Conservation (phyloP, 1,140 invertebrate genomes). For the Maniola jurtina region DNA sequence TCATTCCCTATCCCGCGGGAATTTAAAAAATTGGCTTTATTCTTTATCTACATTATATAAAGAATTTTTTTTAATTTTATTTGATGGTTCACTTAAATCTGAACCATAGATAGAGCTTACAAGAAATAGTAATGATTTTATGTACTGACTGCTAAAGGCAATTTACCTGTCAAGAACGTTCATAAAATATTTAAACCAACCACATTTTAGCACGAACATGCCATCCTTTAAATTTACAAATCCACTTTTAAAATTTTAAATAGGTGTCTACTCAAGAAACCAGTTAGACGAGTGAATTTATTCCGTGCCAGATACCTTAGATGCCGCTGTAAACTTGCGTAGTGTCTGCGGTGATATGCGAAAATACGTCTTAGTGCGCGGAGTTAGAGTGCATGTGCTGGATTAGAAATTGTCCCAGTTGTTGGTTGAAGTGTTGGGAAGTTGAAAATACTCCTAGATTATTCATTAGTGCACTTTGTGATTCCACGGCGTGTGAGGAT, state of each 20-base stretch:
- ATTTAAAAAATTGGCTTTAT: too few relatives aligned
- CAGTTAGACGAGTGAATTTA: slow-evolving; percentile 36
- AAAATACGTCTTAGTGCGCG: slow-evolving; percentile 18
- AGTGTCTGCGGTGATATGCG: slow-evolving; percentile 13
- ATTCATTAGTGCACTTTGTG: slow-evolving; percentile 71
- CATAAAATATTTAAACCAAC: background rate
- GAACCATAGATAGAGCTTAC: background rate
- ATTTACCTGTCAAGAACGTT: background rate
- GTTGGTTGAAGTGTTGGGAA: slow-evolving; percentile 7
- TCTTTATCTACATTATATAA: too few relatives aligned
- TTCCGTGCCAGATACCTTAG: slow-evolving; percentile 39
- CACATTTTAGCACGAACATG: slow-evolving; percentile 11
- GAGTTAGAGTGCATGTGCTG: slow-evolving; percentile 10
- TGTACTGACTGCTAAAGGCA: background rate
- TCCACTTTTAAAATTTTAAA: slow-evolving; percentile 29
- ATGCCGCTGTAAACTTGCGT: slow-evolving; percentile 31
- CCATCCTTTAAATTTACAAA: slow-evolving; percentile 26
- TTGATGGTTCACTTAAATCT: too few relatives aligned
- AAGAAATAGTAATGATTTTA: background rate
- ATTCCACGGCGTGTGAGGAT: slow-evolving; percentile 12
- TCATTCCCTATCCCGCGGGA: too few relatives aligned
- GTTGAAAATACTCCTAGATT: slow-evolving; percentile 58
- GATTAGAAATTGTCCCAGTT: slow-evolving; percentile 34
- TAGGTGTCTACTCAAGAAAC: slow-evolving; percentile 29
- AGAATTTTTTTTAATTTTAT: too few relatives aligned